These are phyloP conservation scores for Heliconius erato DNA, from an alignment of 2,888 invertebrate genomes.

Conservation along the genomic window DNA sequence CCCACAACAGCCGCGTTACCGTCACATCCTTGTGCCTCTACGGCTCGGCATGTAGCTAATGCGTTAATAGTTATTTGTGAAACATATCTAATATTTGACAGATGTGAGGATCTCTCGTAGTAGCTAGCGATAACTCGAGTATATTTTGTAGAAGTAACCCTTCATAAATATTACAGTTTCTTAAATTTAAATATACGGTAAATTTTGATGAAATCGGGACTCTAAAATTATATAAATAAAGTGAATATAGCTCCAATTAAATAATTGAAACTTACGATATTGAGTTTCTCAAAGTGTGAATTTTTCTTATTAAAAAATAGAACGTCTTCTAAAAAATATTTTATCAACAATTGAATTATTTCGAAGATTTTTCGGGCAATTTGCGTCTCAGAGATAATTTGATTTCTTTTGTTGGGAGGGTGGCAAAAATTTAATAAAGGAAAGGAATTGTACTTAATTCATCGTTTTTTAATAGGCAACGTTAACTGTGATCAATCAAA, in stretches of 20 bases:
- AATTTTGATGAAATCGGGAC: too few relatives aligned
- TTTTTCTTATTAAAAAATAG: not conserved
- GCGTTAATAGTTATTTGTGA: too few relatives aligned
- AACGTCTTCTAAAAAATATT: not conserved
- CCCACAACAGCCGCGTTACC: too few relatives aligned
- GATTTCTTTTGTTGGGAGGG: not conserved
- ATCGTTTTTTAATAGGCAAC: slow-evolving; percentile 7
- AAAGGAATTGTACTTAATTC: slow-evolving; percentile 19
- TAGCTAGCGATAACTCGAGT: too few relatives aligned
- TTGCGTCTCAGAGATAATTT: slow-evolving; percentile 18
- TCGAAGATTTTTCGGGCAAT: slow-evolving; percentile 13
- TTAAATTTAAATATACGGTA: too few relatives aligned
- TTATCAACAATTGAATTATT: slow-evolving; percentile 24
- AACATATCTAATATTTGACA: too few relatives aligned
- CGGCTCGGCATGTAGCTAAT: too few relatives aligned
- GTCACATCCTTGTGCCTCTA: too few relatives aligned
- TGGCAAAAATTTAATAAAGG: slow-evolving; percentile 22
- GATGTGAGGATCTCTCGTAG: too few relatives aligned
- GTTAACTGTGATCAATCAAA: not conserved
- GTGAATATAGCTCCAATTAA: not conserved
- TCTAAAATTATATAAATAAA: too few relatives aligned
- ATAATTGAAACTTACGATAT: not conserved
- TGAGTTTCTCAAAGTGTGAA: not conserved
- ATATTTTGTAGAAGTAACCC: too few relatives aligned
- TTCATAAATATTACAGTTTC: too few relatives aligned